Percentiles rank a stretch among this genome's conserved stretches.
phyloP scores from a whole-genome alignment of 2,888 invertebrate genomes.

The Fragum whitleyi region DNA sequence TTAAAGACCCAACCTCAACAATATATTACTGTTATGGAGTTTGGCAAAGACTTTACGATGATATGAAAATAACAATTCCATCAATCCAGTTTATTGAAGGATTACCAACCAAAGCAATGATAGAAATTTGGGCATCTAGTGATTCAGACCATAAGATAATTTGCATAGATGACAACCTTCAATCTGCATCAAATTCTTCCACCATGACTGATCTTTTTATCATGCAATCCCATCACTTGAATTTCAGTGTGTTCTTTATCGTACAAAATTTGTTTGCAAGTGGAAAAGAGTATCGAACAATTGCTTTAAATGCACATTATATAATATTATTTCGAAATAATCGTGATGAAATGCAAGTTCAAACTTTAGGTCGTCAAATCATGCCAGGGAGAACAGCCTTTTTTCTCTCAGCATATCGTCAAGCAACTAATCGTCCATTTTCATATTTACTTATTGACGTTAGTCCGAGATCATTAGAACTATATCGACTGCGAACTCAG shows the following conservation, averaged over 20 bases:
- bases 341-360: constrained; percentile 51
- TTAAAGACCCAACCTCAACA: constrained; percentile 25
- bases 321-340: constrained; percentile 45
- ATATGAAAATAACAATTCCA: constrained; percentile 27
- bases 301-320: constrained; percentile 38
- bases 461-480: neutral
- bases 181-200: neutral
- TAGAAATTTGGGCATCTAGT: constrained; percentile 19
- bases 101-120: constrained; percentile 35
- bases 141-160: constrained; percentile 12
- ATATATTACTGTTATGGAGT: constrained; percentile 35
- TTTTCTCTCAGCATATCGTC: constrained; percentile 48
- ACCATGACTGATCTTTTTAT: constrained; percentile 5
- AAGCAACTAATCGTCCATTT: constrained; percentile 29
- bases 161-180: constrained; percentile 13
- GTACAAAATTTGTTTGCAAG: constrained; percentile 21
- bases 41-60: constrained; percentile 16
- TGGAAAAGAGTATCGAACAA: constrained; percentile 17
- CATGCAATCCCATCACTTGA: neutral
- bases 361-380: constrained; percentile 52
- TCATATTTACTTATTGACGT: constrained; percentile 43
- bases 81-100: constrained; percentile 32
- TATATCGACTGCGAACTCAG: neutral
- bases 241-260: constrained; percentile 13
- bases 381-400: constrained; percentile 44